Percentiles rank a stretch among this genome's conserved stretches.
Conservation (phyloP, 2,113 vertebrate genomes). For the Vireo altiloquus region DNA sequence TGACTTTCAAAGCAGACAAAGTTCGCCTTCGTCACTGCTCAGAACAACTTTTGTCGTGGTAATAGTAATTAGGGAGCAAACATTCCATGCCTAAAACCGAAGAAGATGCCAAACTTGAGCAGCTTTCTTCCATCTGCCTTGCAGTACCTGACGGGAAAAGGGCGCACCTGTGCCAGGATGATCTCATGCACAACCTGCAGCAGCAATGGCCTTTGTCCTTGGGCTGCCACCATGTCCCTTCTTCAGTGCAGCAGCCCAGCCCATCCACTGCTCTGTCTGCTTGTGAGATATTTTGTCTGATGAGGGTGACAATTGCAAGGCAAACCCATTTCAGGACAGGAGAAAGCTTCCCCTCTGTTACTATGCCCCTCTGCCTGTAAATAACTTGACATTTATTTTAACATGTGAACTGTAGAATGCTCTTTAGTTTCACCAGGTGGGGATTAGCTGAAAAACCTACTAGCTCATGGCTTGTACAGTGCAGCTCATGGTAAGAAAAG, state of each 20-base stretch:
- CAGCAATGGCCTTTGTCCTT: background rate
- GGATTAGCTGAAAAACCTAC: background rate
- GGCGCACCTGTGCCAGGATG: background rate
- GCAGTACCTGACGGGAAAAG: background rate
- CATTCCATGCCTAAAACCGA: background rate
- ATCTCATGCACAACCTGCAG: background rate
- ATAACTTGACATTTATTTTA: background rate
- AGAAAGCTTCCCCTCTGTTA: background rate
- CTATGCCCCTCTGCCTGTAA: background rate
- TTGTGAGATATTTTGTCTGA: background rate
- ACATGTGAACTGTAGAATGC: background rate
- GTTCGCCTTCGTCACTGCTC: background rate
- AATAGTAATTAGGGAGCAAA: background rate
- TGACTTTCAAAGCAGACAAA: background rate
- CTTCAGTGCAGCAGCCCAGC: background rate
- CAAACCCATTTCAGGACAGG: background rate
- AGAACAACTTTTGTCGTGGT: background rate
- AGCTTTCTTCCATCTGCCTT: background rate
- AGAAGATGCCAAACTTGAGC: background rate
- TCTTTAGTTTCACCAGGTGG: background rate
- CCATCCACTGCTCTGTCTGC: background rate
- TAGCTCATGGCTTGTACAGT: background rate
- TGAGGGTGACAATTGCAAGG: background rate
- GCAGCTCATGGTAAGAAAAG: background rate
- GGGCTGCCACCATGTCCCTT: background rate